phyloP scores from a whole-genome alignment of 2,888 invertebrate species.

The Ectemnius cavifrons region DNA sequence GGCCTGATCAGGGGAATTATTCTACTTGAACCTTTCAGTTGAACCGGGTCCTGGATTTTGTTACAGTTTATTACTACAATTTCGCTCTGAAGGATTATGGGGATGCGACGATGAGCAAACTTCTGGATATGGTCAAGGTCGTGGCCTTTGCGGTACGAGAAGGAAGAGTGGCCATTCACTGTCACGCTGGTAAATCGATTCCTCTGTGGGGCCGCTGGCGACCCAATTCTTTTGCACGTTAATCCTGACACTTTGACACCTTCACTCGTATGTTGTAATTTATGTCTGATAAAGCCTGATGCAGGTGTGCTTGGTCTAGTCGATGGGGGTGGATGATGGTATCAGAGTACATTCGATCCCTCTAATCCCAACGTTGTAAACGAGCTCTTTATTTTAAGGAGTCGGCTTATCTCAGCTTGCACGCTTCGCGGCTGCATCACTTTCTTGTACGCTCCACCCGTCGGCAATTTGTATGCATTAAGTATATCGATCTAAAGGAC shows the following conservation, averaged over 20 bases:
- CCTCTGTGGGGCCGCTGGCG: constrained; percentile 22
- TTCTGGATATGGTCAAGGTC: constrained; percentile 95
- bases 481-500: constrained; percentile 43
- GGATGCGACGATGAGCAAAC: constrained; percentile 85
- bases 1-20: not conserved
- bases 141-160: constrained; percentile 89
- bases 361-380: not conserved
- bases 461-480: constrained; percentile 40
- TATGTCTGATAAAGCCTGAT: too few relatives aligned
- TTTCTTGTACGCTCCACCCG: constrained; percentile 6
- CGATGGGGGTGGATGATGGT: constrained; percentile 6
- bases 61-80: constrained; percentile 93
- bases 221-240: constrained; percentile 20
- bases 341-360: constrained; percentile 21
- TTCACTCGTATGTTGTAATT: too few relatives aligned
- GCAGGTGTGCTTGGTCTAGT: not conserved
- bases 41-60: constrained; percentile 16
- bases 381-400: constrained; percentile 9
- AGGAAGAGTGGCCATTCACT: constrained; percentile 91
- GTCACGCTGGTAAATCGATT: constrained; percentile 86
- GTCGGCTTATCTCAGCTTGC: constrained; percentile 13
- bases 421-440: not conserved
- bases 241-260: too few relatives aligned
- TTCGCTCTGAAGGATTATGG: constrained; percentile 93
- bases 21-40: not conserved